A percentile compares a stretch with the other conserved stretches of the same genome.
Evolutionary conservation across 2,888 invertebrate species (phyloP).

Genomic region (Epinotia ramella): DNA sequence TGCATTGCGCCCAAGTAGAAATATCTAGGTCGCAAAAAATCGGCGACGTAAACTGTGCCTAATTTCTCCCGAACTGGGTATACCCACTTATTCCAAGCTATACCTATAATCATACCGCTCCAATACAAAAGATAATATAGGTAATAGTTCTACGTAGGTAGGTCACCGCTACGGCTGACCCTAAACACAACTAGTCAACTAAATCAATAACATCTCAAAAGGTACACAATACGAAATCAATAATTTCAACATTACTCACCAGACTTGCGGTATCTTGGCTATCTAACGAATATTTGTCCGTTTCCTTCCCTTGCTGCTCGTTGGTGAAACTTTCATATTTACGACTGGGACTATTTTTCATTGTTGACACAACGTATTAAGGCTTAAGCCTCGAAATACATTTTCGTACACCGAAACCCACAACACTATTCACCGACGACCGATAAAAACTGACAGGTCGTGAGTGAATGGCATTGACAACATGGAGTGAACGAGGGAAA

Average conservation of each 20-base stretch:
- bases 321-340: slow-evolving; percentile 82
- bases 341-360: slow-evolving; percentile 82
- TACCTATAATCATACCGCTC: background rate
- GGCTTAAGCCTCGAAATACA: slow-evolving; percentile 76
- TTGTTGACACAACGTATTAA: slow-evolving; percentile 73
- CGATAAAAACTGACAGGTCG: slow-evolving; percentile 56
- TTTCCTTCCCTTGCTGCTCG: slow-evolving; percentile 79
- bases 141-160: slow-evolving; percentile 4
- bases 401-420: slow-evolving; percentile 67
- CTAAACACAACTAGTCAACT: slow-evolving; percentile 57
- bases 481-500: slow-evolving; percentile 12
- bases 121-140: background rate
- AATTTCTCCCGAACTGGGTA: background rate
- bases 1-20: slow-evolving; percentile 38
- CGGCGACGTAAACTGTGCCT: slow-evolving; percentile 15
- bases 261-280: slow-evolving; percentile 84
- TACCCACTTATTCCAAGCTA: background rate
- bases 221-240: slow-evolving; percentile 80
- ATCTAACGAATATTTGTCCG: slow-evolving; percentile 81
- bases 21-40: slow-evolving; percentile 40
- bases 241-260: slow-evolving; percentile 78
- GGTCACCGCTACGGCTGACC: slow-evolving; percentile 50
- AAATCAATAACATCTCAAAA: slow-evolving; percentile 75
- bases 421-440: slow-evolving; percentile 67
- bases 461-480: slow-evolving; percentile 16